A percentile compares a stretch with the other conserved stretches of the same genome.
phyloP scores from a whole-genome alignment of 2,113 vertebrate genomes.

The Eubucco bourcierii region DNA sequence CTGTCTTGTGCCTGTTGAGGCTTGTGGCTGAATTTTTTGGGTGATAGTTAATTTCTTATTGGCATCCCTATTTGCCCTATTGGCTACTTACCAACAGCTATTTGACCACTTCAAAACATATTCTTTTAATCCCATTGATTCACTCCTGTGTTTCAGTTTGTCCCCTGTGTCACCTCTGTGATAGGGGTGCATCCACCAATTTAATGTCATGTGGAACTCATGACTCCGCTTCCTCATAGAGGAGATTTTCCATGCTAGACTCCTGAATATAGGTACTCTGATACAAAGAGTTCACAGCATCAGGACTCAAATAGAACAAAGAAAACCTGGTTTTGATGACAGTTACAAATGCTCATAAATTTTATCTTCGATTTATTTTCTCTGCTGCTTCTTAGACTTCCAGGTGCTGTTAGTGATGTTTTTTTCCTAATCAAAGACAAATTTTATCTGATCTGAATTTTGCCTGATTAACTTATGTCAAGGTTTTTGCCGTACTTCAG shows the following conservation, averaged over 20 bases:
- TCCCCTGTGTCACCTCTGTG: conserved; percentile 56
- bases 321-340: not conserved
- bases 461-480: not conserved
- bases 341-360: conserved; percentile 21
- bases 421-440: not conserved
- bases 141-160: conserved; percentile 38
- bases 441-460: not conserved
- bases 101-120: conserved; percentile 31
- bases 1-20: not conserved
- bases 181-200: not conserved
- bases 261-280: not conserved
- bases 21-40: not conserved
- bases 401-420: not conserved
- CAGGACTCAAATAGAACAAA: not conserved
- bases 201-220: not conserved
- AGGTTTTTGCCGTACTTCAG: not conserved
- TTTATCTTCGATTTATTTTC: conserved; percentile 11
- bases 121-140: conserved; percentile 59
- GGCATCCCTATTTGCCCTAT: not conserved
- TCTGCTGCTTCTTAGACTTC: not conserved
- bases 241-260: conserved; percentile 52
- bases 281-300: not conserved
- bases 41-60: not conserved
- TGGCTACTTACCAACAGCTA: conserved; percentile 26
- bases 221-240: conserved; percentile 6